Evolutionary conservation across 2,888 invertebrate species (phyloP), one percentile per base, ranked within the genome.

Genomic region (Macaria notata): DNA sequence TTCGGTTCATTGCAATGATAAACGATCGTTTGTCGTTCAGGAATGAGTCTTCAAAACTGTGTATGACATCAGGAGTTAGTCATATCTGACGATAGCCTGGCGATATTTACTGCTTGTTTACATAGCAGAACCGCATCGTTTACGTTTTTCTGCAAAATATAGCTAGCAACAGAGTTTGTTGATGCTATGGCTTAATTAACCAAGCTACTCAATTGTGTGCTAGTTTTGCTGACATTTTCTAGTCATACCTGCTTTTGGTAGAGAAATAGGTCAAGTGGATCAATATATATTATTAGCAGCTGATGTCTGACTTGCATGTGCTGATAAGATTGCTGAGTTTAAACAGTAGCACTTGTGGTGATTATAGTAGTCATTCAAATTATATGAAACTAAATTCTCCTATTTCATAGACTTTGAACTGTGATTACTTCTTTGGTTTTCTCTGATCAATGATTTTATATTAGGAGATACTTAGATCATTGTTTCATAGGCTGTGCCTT

Each of bases 1-100:
- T 48, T 4, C 36, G 4, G 31, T 4, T 3, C 6, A 29, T 8
- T 46, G 42, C 7, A 38, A 45, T 49, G 50, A 55, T 59, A 49
- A 51, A 44, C 30, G 30, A 9, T 5, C 45, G 47, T 19, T 51
- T 49, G 50, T 36, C 50, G 41, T 57, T 39, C 8, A 30, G 9
- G 45, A 57, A 54, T 55, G 56, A 60, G 55, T 62, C 56, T 59
- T 53, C 49, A 63, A 60, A 64, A 63, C 51, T 65, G 61, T 64
- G 52, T 63, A 78, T 84, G 84, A 85, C 83, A 84, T 85, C 81
- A 84, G 78, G 59, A 61, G 59, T 82, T 84, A 83, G 75, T 84
- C 80, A 83, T 76, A 68, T 70, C 64, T 56, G 36, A 44, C 50
- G 54, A 55, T 69, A 46, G 46, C 62, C 49, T 62, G 49, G 44